Conservation (phyloP, 1,140 invertebrate species). For the Hylyphantes graminicola region DNA sequence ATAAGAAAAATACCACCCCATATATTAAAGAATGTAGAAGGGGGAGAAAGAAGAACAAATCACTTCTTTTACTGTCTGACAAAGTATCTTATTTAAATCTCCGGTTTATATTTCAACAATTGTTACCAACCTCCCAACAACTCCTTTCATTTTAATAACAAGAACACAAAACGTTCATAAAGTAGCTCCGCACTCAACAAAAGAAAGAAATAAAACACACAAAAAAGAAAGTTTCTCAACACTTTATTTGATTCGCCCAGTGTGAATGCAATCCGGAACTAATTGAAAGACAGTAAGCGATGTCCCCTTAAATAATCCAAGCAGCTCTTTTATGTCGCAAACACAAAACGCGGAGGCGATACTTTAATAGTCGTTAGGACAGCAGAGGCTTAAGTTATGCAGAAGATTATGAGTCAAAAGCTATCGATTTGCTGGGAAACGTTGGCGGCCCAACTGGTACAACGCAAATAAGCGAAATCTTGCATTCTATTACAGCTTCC, state of each 20-base stretch:
- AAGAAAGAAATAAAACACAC: too few relatives aligned
- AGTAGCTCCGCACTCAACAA: too few relatives aligned
- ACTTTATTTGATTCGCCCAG: constrained; percentile 7
- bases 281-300: constrained; percentile 17
- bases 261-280: constrained; percentile 12
- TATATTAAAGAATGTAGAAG: too few relatives aligned
- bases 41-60: too few relatives aligned
- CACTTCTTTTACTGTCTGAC: too few relatives aligned
- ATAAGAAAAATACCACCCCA: too few relatives aligned
- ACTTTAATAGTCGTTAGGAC: constrained; percentile 53
- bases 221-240: too few relatives aligned
- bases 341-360: constrained; percentile 28
- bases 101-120: too few relatives aligned
- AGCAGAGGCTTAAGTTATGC: constrained; percentile 41
- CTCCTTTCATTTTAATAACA: too few relatives aligned
- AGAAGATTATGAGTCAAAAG: constrained; percentile 45
- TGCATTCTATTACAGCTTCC: constrained; percentile 51
- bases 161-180: too few relatives aligned
- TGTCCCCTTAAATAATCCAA: constrained; percentile 26
- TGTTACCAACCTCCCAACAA: too few relatives aligned
- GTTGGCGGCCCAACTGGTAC: constrained; percentile 30
- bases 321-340: constrained; percentile 17
- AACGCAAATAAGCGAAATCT: constrained; percentile 43
- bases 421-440: constrained; percentile 34
- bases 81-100: too few relatives aligned